These are phyloP conservation scores for Orthonyx spaldingii DNA, from an alignment of 2,113 vertebrate species.

Conservation along the genomic window DNA sequence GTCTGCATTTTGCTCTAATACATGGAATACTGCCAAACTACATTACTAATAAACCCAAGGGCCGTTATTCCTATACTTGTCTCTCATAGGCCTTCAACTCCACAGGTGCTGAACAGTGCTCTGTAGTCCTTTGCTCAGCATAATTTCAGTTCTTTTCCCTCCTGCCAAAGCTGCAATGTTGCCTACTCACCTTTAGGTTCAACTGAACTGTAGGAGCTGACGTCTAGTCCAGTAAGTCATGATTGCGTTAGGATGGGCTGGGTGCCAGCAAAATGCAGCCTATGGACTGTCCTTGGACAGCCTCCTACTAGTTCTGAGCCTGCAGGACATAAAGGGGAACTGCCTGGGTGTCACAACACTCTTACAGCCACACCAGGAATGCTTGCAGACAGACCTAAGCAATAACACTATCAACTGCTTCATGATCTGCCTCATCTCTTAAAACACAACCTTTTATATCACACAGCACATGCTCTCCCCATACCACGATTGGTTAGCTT, in stretches of 20 bases:
- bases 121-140: not conserved
- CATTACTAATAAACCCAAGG: not conserved
- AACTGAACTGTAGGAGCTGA: not conserved
- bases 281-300: not conserved
- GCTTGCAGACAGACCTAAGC: too few species aligned
- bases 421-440: too few species aligned
- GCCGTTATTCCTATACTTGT: not conserved
- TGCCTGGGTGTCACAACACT: too few species aligned
- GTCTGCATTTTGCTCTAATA: not conserved
- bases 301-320: not conserved
- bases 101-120: fast-evolving
- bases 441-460: too few species aligned
- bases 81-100: not conserved
- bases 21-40: not conserved
- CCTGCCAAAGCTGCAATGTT: not conserved
- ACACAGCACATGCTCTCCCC: too few species aligned
- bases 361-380: too few species aligned
- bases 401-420: too few species aligned
- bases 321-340: not conserved
- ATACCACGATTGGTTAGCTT: too few species aligned
- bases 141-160: not conserved
- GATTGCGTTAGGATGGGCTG: not conserved
- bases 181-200: not conserved
- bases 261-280: not conserved
- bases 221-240: not conserved